Base-by-base conservation (phyloP, 2,113 vertebrate genomes). In the Mellivora capensis region DNA sequence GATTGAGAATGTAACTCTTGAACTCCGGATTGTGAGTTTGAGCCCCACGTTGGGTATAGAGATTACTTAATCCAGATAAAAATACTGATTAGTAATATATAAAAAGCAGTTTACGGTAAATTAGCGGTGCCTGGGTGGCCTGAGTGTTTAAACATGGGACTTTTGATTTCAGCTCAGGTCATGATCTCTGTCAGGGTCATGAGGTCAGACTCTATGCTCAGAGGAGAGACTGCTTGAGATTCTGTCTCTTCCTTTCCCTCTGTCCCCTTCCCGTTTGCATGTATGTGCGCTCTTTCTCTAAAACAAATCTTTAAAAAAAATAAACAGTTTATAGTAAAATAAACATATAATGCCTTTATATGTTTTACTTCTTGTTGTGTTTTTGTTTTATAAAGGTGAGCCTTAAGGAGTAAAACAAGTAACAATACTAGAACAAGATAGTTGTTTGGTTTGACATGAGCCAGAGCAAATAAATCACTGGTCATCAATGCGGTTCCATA, bases 321-420 rank as follows among this genome's bases (percentile, higher is more conserved):
- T 7, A n/a, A 37, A 62, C 27, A 64, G 8, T n/a, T 69, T 69
- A 20, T 37, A 69, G 67, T 69, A 69, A 82, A 71, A 90, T 49
- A 84, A 87, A 59, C 14, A 59, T 21, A 47, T 62, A 71, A 59
- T 86, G 17, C 9, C 29, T 91, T 77, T 77, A 31, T 91, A 29
- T 64, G 23, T 71, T 90, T 61, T 61, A 64, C 20, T 85, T 71
- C 20, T 85, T 71, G 14, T 89, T 84, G n/a, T 2, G 27, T 87
- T 77, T 93, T 59, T 88, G 15, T 85, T 95, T 87, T 81, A 71
- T 39, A 91, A 52, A 42, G 17, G 4, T 85, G 69, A 87, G 34
- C 90, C 39, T 87, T 97, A 57, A 79, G 42, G 49, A 94, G 21
- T 89, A 94, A 90, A 31, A 69, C 49, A 62, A 61, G 29, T 94